Evolutionary conservation across 2,888 invertebrate genomes (phyloP).

Genomic region (Ryuthela nishihirai): DNA sequence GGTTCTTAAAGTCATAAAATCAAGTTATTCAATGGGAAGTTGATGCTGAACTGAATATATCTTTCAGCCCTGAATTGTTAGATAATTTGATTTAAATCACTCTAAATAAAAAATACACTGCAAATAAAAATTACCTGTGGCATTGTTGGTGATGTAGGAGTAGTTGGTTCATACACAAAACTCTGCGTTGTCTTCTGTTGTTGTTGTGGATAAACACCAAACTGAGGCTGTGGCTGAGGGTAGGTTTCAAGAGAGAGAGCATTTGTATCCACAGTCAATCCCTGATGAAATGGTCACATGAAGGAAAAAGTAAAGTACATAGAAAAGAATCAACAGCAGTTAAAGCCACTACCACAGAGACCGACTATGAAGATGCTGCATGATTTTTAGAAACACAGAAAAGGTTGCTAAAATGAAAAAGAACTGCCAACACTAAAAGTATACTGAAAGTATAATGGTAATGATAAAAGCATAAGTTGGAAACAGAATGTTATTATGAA

Average conservation of each 20-base stretch:
- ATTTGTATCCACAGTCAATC: slow-evolving; percentile 43
- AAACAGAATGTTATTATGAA: too few species aligned
- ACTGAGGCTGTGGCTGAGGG: slow-evolving; percentile 38
- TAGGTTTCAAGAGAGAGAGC: slow-evolving; percentile 42
- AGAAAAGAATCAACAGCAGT: slow-evolving; percentile 6
- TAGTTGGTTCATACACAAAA: slow-evolving; percentile 28
- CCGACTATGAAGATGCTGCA: slow-evolving; percentile 31
- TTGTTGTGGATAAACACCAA: slow-evolving; percentile 37
- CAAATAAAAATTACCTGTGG: slow-evolving; percentile 23
- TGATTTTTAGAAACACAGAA: too few species aligned
- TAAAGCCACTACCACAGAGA: slow-evolving; percentile 31
- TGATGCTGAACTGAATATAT: too few species aligned
- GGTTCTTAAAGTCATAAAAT: too few species aligned
- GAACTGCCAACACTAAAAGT: too few species aligned
- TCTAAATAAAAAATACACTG: background rate
- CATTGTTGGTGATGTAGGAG: slow-evolving; percentile 36
- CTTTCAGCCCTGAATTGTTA: too few species aligned
- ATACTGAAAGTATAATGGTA: too few species aligned
- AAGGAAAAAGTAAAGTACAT: slow-evolving; percentile 26
- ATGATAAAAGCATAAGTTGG: too few species aligned
- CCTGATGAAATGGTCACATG: slow-evolving; percentile 34
- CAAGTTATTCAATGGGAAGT: too few species aligned
- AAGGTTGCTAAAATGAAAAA: too few species aligned
- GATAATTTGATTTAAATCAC: too few species aligned
- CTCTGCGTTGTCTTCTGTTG: slow-evolving; percentile 21